Conservation (phyloP, 2,113 vertebrate species). For the Synchiropus splendidus region DNA sequence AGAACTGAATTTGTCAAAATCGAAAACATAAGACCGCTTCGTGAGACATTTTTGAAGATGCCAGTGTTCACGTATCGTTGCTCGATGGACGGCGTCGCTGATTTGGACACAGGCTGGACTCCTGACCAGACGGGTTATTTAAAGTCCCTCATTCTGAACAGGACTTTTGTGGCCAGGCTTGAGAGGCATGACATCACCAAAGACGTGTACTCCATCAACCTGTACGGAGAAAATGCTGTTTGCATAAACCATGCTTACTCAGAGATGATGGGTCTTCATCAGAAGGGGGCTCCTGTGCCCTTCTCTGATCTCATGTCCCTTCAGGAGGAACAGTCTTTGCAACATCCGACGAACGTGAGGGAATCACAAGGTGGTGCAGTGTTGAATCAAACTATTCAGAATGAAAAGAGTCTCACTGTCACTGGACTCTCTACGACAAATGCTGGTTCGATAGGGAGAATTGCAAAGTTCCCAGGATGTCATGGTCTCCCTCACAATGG, state of each 20-base stretch:
- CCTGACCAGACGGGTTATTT: constrained; percentile 53
- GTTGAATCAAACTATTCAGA: too few relatives aligned
- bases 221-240: constrained; percentile 61
- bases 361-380: too few relatives aligned
- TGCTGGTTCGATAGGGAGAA: too few relatives aligned
- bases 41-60: constrained; percentile 69
- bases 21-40: constrained; percentile 61
- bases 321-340: not conserved
- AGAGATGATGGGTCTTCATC: constrained; percentile 10
- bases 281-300: not conserved
- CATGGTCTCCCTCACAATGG: too few relatives aligned
- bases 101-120: constrained; percentile 64
- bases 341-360: too few relatives aligned
- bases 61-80: constrained; percentile 80
- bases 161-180: constrained; percentile 63
- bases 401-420: too few relatives aligned
- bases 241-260: constrained; percentile 69
- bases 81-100: constrained; percentile 66
- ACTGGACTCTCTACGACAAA: too few relatives aligned
- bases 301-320: not conserved
- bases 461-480: too few relatives aligned
- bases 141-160: constrained; percentile 64
- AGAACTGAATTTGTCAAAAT: constrained; percentile 67
- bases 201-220: constrained; percentile 69
- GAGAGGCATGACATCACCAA: constrained; percentile 61